A percentile compares a stretch with the other conserved stretches of the same genome.
phyloP scores from a whole-genome alignment of 1,140 invertebrate genomes.

The Drosophila tropicalis region DNA sequence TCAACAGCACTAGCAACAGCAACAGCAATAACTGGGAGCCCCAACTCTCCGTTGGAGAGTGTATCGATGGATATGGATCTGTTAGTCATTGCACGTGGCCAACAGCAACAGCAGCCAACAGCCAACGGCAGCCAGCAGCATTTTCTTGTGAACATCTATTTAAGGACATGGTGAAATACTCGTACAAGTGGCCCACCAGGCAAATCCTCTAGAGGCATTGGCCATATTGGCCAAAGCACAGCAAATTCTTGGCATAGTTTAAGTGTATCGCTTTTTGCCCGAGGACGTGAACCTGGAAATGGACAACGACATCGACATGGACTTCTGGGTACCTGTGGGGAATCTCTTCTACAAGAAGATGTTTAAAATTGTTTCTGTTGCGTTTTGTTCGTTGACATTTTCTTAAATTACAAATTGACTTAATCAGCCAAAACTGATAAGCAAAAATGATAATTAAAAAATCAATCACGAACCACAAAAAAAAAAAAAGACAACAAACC shows the following conservation, averaged over 20 bases:
- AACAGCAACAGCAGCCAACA: slow-evolving; percentile 27
- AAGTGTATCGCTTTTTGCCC: slow-evolving; percentile 75
- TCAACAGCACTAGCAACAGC: background rate
- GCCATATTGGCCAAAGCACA: slow-evolving; percentile 69
- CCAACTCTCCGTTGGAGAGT: slow-evolving; percentile 49
- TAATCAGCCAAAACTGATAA: slow-evolving; percentile 72
- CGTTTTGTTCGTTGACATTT: background rate
- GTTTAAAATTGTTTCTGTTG: slow-evolving; percentile 13
- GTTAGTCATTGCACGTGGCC: slow-evolving; percentile 81
- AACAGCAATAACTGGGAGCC: slow-evolving; percentile 51
- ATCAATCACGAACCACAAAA: slow-evolving; percentile 51
- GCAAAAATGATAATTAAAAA: slow-evolving; percentile 64
- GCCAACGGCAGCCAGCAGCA: slow-evolving; percentile 31
- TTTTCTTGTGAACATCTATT: slow-evolving; percentile 53
- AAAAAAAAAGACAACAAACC: slow-evolving; percentile 6
- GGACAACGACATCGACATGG: background rate
- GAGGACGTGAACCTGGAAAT: slow-evolving; percentile 9
- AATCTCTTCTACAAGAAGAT: slow-evolving; percentile 14
- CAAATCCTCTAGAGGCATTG: slow-evolving; percentile 80
- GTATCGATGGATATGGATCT: slow-evolving; percentile 73
- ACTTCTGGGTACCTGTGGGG: slow-evolving; percentile 26
- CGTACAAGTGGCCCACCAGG: slow-evolving; percentile 56
- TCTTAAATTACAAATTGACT: slow-evolving; percentile 58
- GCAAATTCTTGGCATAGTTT: slow-evolving; percentile 76
- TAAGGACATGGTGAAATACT: slow-evolving; percentile 23